These are phyloP conservation scores for Aphrophora alni DNA, from an alignment of 2,888 invertebrate genomes.

Conservation along the genomic window DNA sequence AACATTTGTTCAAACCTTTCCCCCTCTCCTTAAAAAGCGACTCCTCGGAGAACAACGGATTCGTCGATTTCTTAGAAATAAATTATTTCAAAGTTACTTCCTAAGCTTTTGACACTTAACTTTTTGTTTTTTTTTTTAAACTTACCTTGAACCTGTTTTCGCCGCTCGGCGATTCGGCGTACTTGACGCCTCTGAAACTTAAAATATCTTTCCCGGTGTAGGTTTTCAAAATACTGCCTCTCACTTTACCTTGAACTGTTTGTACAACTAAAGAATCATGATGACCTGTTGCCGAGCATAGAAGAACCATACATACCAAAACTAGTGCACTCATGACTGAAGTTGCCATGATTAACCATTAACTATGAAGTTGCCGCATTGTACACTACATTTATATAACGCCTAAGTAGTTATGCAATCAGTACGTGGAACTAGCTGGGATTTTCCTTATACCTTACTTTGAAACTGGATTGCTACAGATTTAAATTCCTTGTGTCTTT, in stretches of 20 bases:
- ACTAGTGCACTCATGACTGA: not conserved
- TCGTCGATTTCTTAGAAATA: not conserved
- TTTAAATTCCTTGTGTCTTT: too few relatives aligned
- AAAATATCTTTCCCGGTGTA: conserved; percentile 28
- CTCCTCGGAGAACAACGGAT: too few relatives aligned
- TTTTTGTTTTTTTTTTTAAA: too few relatives aligned
- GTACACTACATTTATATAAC: too few relatives aligned
- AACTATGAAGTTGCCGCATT: too few relatives aligned
- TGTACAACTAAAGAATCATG: conserved; percentile 22
- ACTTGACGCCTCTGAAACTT: conserved; percentile 30
- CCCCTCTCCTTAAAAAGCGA: too few relatives aligned
- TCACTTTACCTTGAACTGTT: conserved; percentile 24
- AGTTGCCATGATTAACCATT: too few relatives aligned
- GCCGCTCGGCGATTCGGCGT: conserved; percentile 32
- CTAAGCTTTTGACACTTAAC: not conserved
- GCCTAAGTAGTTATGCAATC: too few relatives aligned
- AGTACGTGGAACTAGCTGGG: too few relatives aligned
- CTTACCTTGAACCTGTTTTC: conserved; percentile 33
- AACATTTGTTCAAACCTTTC: too few relatives aligned
- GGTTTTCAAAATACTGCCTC: conserved; percentile 22
- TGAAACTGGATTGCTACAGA: too few relatives aligned
- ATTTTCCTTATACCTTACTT: too few relatives aligned
- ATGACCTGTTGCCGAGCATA: not conserved
- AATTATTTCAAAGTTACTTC: not conserved
- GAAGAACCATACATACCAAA: not conserved